phyloP scores from a whole-genome alignment of 2,797 vertebrate genomes.

The Meriones psammophilus region DNA sequence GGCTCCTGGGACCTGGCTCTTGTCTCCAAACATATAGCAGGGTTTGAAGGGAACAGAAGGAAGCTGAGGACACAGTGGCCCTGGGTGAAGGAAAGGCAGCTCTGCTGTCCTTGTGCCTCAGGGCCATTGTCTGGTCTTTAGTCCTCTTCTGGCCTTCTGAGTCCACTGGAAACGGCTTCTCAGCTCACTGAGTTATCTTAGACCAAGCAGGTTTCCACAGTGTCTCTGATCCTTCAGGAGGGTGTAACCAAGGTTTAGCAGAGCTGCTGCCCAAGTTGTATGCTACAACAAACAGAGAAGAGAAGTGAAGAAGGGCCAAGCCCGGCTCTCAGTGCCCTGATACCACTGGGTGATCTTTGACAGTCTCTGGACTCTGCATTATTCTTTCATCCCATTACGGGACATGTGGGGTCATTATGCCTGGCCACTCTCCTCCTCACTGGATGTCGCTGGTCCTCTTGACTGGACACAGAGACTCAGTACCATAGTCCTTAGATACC shows the following conservation, averaged over 20 bases:
- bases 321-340: rapidly evolving
- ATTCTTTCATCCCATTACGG: neutral
- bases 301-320: neutral
- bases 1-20: neutral
- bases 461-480: neutral
- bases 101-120: neutral
- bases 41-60: neutral
- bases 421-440: neutral
- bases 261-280: conserved; percentile 45
- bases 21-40: neutral
- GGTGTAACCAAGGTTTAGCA: neutral
- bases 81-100: neutral
- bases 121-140: neutral
- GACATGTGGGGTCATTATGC: too few relatives aligned
- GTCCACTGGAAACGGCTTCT: neutral
- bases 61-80: neutral
- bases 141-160: neutral
- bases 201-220: conserved; percentile 49
- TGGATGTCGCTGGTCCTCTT: rapidly evolving
- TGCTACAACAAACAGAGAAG: neutral
- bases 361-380: neutral
- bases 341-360: neutral
- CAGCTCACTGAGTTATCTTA: neutral
- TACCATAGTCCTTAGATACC: neutral
- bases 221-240: neutral